Percentiles rank a stretch among this genome's conserved stretches.
These are phyloP conservation scores for Butastur rufipennis DNA, from an alignment of 2,113 vertebrate genomes.

Conservation along the genomic window DNA sequence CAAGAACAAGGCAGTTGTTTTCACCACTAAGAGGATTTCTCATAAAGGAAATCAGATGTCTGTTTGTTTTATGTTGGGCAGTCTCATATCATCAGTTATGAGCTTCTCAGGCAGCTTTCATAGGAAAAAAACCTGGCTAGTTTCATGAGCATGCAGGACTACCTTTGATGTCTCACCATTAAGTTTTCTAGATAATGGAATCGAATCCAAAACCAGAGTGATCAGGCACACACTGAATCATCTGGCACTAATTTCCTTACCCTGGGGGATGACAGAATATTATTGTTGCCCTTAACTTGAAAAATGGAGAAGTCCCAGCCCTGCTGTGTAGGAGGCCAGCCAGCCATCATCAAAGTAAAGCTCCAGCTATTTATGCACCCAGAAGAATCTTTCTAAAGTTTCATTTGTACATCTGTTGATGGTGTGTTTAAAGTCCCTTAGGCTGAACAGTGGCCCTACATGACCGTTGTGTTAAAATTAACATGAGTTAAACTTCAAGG, in stretches of 20 bases:
- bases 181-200: neutral
- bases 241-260: conserved; percentile 26
- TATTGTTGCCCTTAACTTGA: neutral
- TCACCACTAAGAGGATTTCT: neutral
- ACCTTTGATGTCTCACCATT: conserved; percentile 8
- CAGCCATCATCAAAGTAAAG: conserved; percentile 15
- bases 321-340: neutral
- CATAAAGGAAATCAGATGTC: neutral
- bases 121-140: neutral
- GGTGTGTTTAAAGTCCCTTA: conserved; percentile 18
- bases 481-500: conserved; percentile 28
- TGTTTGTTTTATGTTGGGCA: neutral
- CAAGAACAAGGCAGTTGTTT: neutral
- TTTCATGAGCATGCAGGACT: neutral
- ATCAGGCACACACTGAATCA: neutral
- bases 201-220: neutral
- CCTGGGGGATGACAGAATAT: neutral
- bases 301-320: neutral
- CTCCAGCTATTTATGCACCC: neutral
- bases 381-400: neutral
- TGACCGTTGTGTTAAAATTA: neutral
- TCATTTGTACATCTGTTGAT: conserved; percentile 1
- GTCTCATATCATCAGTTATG: neutral
- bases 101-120: neutral
- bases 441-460: neutral